Evolutionary conservation across 1,140 invertebrate species (phyloP).

Genomic region (Brachionus manjavacas): DNA sequence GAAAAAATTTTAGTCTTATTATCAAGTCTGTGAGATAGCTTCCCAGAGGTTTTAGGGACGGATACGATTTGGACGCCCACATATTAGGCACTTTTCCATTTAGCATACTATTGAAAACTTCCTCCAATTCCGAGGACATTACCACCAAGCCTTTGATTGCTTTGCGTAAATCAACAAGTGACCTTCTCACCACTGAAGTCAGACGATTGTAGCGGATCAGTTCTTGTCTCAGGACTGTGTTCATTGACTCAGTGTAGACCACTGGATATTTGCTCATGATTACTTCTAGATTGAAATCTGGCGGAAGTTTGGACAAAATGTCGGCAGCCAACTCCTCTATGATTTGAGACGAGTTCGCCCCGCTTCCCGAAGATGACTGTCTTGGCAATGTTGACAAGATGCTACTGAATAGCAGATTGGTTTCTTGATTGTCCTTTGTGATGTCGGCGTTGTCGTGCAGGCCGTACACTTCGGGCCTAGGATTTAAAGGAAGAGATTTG

Average conservation of each 20-base stretch:
- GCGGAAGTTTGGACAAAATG: constrained; percentile 68
- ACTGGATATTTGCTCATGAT: constrained; percentile 49
- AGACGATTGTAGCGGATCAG: constrained; percentile 79
- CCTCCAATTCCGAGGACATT: constrained; percentile 79
- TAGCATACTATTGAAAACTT: constrained; percentile 75
- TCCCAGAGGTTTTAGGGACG: constrained; percentile 57
- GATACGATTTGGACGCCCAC: constrained; percentile 59
- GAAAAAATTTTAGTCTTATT: constrained; percentile 46
- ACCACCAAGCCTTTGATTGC: constrained; percentile 75
- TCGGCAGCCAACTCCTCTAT: constrained; percentile 65
- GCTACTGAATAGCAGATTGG: constrained; percentile 70
- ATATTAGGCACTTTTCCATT: constrained; percentile 70
- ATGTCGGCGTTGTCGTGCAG: constrained; percentile 91
- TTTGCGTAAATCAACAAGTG: constrained; percentile 70
- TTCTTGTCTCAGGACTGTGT: constrained; percentile 86
- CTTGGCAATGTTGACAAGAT: constrained; percentile 76
- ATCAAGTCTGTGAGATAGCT: constrained; percentile 57
- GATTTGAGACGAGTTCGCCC: constrained; percentile 64
- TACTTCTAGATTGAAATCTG: constrained; percentile 66
- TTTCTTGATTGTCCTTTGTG: constrained; percentile 83
- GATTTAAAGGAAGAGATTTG: constrained; percentile 70
- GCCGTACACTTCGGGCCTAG: constrained; percentile 79
- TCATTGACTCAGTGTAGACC: constrained; percentile 62
- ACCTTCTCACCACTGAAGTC: constrained; percentile 66
- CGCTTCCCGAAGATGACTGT: constrained; percentile 51